Evolutionary conservation across 1,140 invertebrate genomes (phyloP), one percentile per base, ranked within the genome.

Genomic region (Aethina tumida): DNA sequence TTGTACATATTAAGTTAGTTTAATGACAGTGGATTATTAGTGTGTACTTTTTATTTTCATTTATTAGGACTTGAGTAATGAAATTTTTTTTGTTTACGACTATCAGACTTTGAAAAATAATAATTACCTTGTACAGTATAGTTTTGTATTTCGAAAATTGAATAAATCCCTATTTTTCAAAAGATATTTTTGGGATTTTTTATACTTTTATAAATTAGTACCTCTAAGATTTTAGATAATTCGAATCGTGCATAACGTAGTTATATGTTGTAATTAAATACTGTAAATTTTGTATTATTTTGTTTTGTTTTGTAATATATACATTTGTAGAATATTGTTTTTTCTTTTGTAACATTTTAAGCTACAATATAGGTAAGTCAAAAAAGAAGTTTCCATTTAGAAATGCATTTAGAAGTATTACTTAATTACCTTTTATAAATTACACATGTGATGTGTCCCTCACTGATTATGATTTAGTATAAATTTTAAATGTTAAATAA

Each of bases 111-210:
- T n/a, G n/a, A n/a, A n/a, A n/a, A n/a, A n/a, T n/a, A n/a, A n/a
- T n/a, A n/a, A n/a, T n/a, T n/a, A n/a, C n/a, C n/a, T n/a, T n/a
- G n/a, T n/a, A n/a, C n/a, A n/a, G n/a, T n/a, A n/a, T n/a, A n/a
- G n/a, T n/a, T n/a, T n/a, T n/a, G n/a, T n/a, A n/a, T n/a, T n/a
- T n/a, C n/a, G n/a, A n/a, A n/a, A n/a, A n/a, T n/a, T n/a, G n/a
- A 43, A 49, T 32, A 37, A 44, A 51, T 55, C 46, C 49, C 45
- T 55, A 50, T 49, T 53, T 51, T 55, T 43, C 31, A 36, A 45
- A 36, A 41, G 45, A 56, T 50, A 56, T 56, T 54, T 55, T 53
- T 52, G 47, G 48, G 52, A 56, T 53, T 45, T 50, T 56, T 56
- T 51, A 43, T 54, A 55, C 49, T 50, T 58, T 56, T 58, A 51